These are phyloP conservation scores for Acleris laterana DNA, from an alignment of 2,888 invertebrate species.

Conservation along the genomic window DNA sequence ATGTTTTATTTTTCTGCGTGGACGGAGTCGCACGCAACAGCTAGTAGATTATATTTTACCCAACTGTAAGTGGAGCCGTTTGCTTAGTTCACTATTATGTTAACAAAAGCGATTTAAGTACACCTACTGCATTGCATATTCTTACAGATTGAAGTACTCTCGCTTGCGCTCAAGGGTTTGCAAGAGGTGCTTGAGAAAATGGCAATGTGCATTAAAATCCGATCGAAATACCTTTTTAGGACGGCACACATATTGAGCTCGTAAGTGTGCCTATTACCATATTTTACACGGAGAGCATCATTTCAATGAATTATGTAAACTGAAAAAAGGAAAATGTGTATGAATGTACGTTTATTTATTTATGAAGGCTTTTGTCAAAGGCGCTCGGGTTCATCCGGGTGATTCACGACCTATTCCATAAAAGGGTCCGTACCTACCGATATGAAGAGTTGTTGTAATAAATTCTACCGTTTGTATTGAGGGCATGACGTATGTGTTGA, in stretches of 20 bases:
- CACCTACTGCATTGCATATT: too few species aligned
- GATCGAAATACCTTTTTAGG: slow-evolving; percentile 31
- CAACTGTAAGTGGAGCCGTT: too few species aligned
- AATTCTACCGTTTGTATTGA: slow-evolving; percentile 61
- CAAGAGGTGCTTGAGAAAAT: not conserved
- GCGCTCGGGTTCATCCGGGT: slow-evolving; percentile 66
- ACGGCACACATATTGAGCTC: slow-evolving; percentile 38
- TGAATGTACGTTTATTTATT: slow-evolving; percentile 66
- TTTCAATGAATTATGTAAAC: slow-evolving; percentile 54
- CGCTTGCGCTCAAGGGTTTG: not conserved
- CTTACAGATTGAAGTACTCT: too few species aligned
- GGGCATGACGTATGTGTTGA: slow-evolving; percentile 38
- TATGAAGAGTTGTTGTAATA: slow-evolving; percentile 71
- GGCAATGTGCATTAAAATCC: slow-evolving; percentile 13
- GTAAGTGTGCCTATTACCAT: slow-evolving; percentile 51
- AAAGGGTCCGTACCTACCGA: slow-evolving; percentile 67
- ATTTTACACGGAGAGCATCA: slow-evolving; percentile 56
- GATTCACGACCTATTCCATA: slow-evolving; percentile 73
- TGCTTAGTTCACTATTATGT: too few species aligned
- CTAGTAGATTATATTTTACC: too few species aligned
- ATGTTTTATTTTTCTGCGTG: too few species aligned
- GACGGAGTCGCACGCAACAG: too few species aligned
- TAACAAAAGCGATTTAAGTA: too few species aligned
- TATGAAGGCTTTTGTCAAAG: slow-evolving; percentile 75
- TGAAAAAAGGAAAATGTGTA: slow-evolving; percentile 50